Evolutionary conservation across 2,888 invertebrate species (phyloP).

Genomic region (Schizotus pectinicornis): DNA sequence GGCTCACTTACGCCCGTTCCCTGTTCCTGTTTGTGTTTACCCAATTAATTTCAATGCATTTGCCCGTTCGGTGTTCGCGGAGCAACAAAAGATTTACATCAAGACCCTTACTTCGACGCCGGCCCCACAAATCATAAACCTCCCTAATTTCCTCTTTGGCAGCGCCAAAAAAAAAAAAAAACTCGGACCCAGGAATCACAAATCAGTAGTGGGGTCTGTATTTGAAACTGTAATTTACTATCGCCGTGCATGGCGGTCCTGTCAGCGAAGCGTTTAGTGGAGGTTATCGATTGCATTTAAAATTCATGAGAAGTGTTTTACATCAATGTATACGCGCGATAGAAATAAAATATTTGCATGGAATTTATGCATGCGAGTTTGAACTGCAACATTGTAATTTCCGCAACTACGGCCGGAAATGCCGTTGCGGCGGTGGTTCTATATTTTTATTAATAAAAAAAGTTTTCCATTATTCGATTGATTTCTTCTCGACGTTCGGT

Average conservation of each 20-base stretch:
- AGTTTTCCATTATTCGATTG: too few species aligned
- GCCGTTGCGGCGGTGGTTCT: too few species aligned
- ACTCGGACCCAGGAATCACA: too few species aligned
- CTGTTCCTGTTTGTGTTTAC: neutral
- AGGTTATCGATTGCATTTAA: slow-evolving; percentile 32
- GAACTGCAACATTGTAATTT: slow-evolving; percentile 19
- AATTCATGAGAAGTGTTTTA: slow-evolving; percentile 31
- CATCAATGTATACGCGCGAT: slow-evolving; percentile 23
- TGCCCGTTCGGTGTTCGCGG: neutral
- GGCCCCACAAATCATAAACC: too few species aligned
- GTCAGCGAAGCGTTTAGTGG: slow-evolving; percentile 25
- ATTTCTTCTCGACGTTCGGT: too few species aligned
- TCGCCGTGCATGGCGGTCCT: slow-evolving; percentile 22
- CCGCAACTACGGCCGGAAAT: neutral
- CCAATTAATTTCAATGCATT: slow-evolving; percentile 1
- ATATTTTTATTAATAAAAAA: too few species aligned
- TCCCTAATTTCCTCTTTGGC: too few species aligned
- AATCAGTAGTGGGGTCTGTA: neutral
- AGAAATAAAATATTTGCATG: slow-evolving; percentile 28
- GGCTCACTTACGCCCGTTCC: slow-evolving; percentile 1
- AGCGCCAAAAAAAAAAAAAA: too few species aligned
- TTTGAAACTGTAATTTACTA: slow-evolving; percentile 17
- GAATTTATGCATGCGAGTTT: slow-evolving; percentile 28
- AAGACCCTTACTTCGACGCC: too few species aligned
- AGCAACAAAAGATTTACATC: neutral